Percentiles rank a stretch among this genome's conserved stretches.
These are phyloP conservation scores for Pararge aegeria DNA, from an alignment of 1,140 invertebrate genomes.

Conservation along the genomic window DNA sequence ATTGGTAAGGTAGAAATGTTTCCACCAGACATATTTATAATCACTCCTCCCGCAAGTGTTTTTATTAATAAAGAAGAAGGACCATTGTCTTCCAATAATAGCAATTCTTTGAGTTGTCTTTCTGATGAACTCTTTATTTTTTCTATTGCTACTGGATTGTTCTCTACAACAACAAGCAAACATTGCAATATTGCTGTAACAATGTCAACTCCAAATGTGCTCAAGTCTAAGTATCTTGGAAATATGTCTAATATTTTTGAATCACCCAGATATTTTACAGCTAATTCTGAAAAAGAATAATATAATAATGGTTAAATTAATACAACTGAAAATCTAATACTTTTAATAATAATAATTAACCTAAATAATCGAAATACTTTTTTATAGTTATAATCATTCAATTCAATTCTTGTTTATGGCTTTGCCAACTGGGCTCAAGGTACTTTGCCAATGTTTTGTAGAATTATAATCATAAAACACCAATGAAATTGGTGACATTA, in stretches of 20 bases:
- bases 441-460: too few relatives aligned
- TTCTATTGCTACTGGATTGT: constrained; percentile 80
- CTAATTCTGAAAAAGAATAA: constrained; percentile 75
- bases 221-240: constrained; percentile 82
- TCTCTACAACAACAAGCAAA: constrained; percentile 84
- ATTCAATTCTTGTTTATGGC: too few relatives aligned
- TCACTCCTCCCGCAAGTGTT: constrained; percentile 80
- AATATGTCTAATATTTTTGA: constrained; percentile 83
- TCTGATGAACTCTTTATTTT: constrained; percentile 75
- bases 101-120: constrained; percentile 67
- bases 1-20: constrained; percentile 59
- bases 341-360: background rate
- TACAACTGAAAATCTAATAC: background rate
- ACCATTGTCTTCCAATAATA: constrained; percentile 66
- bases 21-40: constrained; percentile 74
- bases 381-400: too few relatives aligned
- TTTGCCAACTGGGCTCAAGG: too few relatives aligned
- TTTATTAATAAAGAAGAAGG: constrained; percentile 76
- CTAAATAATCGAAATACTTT: background rate
- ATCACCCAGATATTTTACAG: constrained; percentile 84
- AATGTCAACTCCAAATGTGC: constrained; percentile 82
- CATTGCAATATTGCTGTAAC: constrained; percentile 82
- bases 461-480: too few relatives aligned
- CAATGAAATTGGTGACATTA: too few relatives aligned
- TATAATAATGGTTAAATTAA: background rate